phyloP scores from a whole-genome alignment of 2,888 invertebrate species.

The Congeria kusceri region DNA sequence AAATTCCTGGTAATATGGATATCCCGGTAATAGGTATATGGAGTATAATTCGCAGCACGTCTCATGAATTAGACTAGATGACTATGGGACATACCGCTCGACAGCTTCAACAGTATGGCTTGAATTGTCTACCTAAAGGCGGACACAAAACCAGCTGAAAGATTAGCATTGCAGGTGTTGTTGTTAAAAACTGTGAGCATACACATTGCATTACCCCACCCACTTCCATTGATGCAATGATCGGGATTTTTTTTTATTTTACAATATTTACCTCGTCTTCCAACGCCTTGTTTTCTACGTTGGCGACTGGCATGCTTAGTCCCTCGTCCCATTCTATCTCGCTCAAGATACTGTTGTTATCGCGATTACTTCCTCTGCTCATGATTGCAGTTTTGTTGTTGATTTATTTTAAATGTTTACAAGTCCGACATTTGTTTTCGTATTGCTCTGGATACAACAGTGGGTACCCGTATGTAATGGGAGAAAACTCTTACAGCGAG shows the following conservation, averaged over 20 bases:
- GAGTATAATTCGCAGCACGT: too few species aligned
- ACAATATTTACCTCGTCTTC: constrained; percentile 80
- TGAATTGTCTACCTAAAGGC: too few species aligned
- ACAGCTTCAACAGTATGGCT: too few species aligned
- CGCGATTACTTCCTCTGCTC: constrained; percentile 70
- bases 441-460: constrained; percentile 78
- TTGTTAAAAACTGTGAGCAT: too few species aligned
- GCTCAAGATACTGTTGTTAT: constrained; percentile 79
- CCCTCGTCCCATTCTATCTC: constrained; percentile 85
- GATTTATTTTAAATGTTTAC: constrained; percentile 14
- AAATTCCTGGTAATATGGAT: too few species aligned
- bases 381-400: constrained; percentile 58
- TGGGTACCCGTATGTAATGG: constrained; percentile 74
- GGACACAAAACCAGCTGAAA: too few species aligned
- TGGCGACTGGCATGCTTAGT: constrained; percentile 85
- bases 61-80: too few species aligned
- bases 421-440: constrained; percentile 60
- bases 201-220: constrained; percentile 43
- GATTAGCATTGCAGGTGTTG: too few species aligned
- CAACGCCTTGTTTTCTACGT: constrained; percentile 83
- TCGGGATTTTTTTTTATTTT: not conserved
- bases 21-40: too few species aligned
- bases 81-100: too few species aligned
- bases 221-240: constrained; percentile 20
- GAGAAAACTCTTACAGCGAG: constrained; percentile 16